phyloP scores from a whole-genome alignment of 2,113 vertebrate genomes.

The Calidris pugnax region DNA sequence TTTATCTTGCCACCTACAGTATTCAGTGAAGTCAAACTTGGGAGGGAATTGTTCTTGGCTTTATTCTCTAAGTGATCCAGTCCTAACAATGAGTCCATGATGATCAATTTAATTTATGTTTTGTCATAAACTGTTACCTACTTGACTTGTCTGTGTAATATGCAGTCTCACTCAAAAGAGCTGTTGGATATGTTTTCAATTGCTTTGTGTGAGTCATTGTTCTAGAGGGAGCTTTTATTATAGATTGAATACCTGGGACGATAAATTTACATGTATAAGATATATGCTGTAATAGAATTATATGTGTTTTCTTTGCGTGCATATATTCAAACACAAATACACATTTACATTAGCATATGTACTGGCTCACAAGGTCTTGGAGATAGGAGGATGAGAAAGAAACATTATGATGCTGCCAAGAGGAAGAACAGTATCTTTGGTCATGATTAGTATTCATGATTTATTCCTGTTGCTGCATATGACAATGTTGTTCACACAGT shows the following conservation, averaged over 20 bases:
- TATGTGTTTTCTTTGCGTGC: not conserved
- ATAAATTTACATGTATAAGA: conserved; percentile 10
- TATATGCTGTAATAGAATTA: not conserved
- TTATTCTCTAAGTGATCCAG: conserved; percentile 47
- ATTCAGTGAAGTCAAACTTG: conserved; percentile 1
- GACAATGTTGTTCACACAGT: not conserved
- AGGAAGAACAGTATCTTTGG: not conserved
- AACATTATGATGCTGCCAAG: not conserved
- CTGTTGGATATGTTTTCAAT: conserved; percentile 49
- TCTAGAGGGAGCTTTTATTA: conserved; percentile 54
- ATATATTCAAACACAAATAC: not conserved
- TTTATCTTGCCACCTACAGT: conserved; percentile 21
- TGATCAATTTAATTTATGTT: conserved; percentile 59
- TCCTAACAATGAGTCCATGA: conserved; percentile 58
- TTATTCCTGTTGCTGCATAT: not conserved
- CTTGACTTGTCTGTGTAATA: conserved; percentile 41
- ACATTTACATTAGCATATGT: not conserved
- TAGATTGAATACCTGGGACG: not conserved
- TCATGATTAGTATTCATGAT: not conserved
- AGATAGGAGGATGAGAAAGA: not conserved
- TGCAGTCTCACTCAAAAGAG: conserved; percentile 34
- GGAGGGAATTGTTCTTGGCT: conserved; percentile 20
- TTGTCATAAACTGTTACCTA: conserved; percentile 57
- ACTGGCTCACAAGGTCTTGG: not conserved
- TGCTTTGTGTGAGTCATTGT: conserved; percentile 55